These are phyloP conservation scores for Eupeodes latifasciatus DNA, from an alignment of 2,888 invertebrate genomes.

Conservation along the genomic window DNA sequence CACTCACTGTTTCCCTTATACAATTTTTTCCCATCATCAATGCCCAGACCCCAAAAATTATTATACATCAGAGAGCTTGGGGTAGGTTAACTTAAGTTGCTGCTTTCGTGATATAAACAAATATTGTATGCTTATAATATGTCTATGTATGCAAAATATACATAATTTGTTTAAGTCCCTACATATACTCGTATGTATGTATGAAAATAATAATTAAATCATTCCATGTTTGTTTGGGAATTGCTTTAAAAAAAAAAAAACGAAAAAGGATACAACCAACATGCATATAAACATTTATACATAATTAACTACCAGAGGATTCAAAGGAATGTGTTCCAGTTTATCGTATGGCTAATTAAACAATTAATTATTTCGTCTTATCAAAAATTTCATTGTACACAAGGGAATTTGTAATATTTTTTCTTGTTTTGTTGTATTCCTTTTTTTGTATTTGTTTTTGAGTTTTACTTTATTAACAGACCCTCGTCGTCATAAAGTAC, in stretches of 20 bases:
- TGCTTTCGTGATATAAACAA: conserved; percentile 15
- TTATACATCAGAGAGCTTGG: conserved; percentile 5
- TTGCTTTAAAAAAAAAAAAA: conserved; percentile 30
- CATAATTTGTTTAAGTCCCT: too few species aligned
- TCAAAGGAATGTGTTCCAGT: conserved; percentile 64
- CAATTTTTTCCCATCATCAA: neutral
- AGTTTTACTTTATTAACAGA: neutral
- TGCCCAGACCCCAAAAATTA: neutral
- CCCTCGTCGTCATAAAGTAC: too few species aligned
- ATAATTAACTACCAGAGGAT: conserved; percentile 61
- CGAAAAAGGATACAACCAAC: conserved; percentile 43
- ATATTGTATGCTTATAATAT: neutral
- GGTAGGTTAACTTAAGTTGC: conserved; percentile 27
- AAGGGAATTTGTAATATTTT: conserved; percentile 25
- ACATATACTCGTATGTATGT: neutral
- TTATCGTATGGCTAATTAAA: conserved; percentile 54
- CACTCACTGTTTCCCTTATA: neutral
- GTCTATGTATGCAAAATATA: neutral
- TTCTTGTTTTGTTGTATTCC: neutral
- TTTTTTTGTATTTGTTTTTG: too few species aligned
- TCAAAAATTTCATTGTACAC: conserved; percentile 60
- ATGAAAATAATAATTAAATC: conserved; percentile 71
- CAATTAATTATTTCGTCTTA: conserved; percentile 73
- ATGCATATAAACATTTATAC: conserved; percentile 46
- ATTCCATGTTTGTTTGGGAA: conserved; percentile 64